Base-by-base conservation (phyloP, 1,140 invertebrate genomes). In the Myzus persicae region DNA sequence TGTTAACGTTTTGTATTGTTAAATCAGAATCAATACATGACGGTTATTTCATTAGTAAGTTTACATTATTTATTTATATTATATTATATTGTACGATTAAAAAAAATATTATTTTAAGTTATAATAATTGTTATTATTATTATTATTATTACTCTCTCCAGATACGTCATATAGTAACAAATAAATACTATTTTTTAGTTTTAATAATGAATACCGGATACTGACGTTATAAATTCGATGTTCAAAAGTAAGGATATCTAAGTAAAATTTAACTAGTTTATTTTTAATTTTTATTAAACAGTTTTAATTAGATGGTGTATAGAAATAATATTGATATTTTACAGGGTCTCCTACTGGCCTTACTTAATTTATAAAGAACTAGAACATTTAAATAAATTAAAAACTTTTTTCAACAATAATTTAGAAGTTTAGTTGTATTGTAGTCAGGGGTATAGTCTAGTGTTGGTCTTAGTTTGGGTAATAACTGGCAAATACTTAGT, bases 41-140 rank as follows among this genome's bases (percentile, higher is more conserved):
- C 88, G 51, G 54, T 42, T 24, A 67, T 42, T 59, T 90, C 9
- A 67, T 90, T 90, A 90, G 89, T 90, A 90, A 90, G 89, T 90
- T 5, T 1, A 26, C 5, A 38, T 54, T 90, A 54, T 90, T n/a
- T n/a, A n/a, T n/a, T n/a, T 1, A 26, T 4, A 38, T 54, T 90
- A 54, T 90, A 90, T 90, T 90, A 87, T 31, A 42, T n/a, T n/a
- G n/a, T 42, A 84, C 9, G 0, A 67, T 76, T n/a, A n/a, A 76
- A 18, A n/a, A 76, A n/a, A n/a, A 76, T 18, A 76, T 67, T n/a
- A 67, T 18, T 67, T 67, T 67, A n/a, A 67, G 36, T 36, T n/a
- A 18, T n/a, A 18, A n/a, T n/a, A 76, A n/a, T n/a, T n/a, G n/a
- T 67, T 31, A 31, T 67, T n/a, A 67, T n/a, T 67, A 76, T 31